Evolutionary conservation across 2,113 vertebrate genomes (phyloP), one percentile per base, ranked within the genome.

Genomic region (Entelurus aequoreus): DNA sequence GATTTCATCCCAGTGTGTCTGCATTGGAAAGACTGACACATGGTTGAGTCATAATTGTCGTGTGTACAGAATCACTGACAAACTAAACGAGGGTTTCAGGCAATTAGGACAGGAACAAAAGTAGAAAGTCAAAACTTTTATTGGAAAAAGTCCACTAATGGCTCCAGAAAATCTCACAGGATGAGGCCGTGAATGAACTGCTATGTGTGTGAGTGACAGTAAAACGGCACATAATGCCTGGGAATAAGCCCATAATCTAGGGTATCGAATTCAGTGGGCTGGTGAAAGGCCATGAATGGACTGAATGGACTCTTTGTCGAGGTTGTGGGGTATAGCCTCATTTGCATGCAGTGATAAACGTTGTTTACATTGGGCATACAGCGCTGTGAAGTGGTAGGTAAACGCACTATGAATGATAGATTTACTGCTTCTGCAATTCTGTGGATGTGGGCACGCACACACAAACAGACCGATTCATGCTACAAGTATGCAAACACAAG

Each of bases 261-360:
- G 58, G 81, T 84, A 79, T 85, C 76, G 5, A 62, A 76, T 87
- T 88, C 70, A 63, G 3, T 9, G 13, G 8, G 59, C 16, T 57
- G 62, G 65, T 66, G 42, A 62, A 78, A 60, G 54, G 37, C 47
- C 61, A 21, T 16, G 63, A 68, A 8, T 16, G 28, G 13, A 62
- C 62, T 87, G 83, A 88, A 88, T 76, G 76, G 85, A 63, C 60
- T 52, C 82, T 90, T 87, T 85, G 86, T 88, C 61, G 66, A 65
- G 78, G 51, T 66, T 12, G 68, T 8, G 65, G 62, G 62, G 71
- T 63, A 63, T 66, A 28, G 77, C 60, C 77, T 87, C 76, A 88
- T 90, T 88, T 88, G 83, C 84, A 87, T 88, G 78, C 55, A 68
- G 79, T 90, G 88, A 90, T 85, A 81, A 86, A 88, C 82, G 86